A percentile compares a stretch with the other conserved stretches of the same genome.
phyloP scores from a whole-genome alignment of 2,888 invertebrate species.

The Drosophila prolongata region DNA sequence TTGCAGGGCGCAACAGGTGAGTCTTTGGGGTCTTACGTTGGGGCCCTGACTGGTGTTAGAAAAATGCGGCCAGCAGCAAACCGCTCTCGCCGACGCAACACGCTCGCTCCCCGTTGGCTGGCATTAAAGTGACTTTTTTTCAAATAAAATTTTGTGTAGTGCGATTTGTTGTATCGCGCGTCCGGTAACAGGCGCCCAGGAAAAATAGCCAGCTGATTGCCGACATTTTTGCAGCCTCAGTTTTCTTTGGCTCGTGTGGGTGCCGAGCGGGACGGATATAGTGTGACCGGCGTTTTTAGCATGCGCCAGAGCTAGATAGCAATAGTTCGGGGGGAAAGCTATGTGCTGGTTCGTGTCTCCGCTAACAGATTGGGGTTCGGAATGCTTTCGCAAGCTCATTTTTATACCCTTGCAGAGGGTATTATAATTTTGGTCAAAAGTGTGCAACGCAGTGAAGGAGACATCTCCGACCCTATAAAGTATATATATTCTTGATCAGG shows the following conservation, averaged over 20 bases:
- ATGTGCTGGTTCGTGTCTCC: not conserved
- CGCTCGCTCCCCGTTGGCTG: constrained; percentile 18
- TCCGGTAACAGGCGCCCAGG: constrained; percentile 82
- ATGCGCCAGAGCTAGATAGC: constrained; percentile 10
- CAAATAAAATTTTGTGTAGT: constrained; percentile 66
- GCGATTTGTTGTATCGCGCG: constrained; percentile 83
- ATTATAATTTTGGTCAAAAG: too few relatives aligned
- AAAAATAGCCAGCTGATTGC: constrained; percentile 52
- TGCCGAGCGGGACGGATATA: constrained; percentile 31
- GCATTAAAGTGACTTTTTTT: constrained; percentile 33
- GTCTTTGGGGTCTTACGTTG: constrained; percentile 17
- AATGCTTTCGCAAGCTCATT: not conserved
- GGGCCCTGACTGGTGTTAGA: constrained; percentile 55
- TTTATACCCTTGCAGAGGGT: too few relatives aligned
- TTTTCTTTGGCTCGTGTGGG: constrained; percentile 11
- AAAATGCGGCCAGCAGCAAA: constrained; percentile 55
- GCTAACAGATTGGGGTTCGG: not conserved
- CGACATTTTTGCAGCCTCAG: constrained; percentile 41
- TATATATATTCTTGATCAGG: too few relatives aligned
- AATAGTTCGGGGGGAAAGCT: not conserved
- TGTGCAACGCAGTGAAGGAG: too few relatives aligned
- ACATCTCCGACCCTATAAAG: too few relatives aligned
- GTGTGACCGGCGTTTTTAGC: not conserved
- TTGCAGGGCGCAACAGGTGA: constrained; percentile 31
- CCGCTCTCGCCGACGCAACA: not conserved